These are phyloP conservation scores for Gallinago stenura DNA, from an alignment of 2,797 vertebrate species.

Conservation along the genomic window DNA sequence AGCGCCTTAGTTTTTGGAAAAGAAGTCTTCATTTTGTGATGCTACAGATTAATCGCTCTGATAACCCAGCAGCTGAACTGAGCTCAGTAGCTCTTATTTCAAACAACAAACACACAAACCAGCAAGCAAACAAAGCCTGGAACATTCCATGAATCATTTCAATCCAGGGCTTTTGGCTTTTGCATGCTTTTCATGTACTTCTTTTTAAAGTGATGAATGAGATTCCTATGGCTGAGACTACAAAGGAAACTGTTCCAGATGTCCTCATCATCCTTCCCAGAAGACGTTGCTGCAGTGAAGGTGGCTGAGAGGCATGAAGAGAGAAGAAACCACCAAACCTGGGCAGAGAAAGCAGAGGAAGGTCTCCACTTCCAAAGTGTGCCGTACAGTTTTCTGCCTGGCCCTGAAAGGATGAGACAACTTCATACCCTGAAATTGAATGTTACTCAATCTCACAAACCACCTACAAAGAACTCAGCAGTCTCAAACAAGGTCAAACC, in stretches of 20 bases:
- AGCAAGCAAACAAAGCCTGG: conserved; percentile 16
- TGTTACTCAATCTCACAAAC: background rate
- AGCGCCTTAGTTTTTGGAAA: background rate
- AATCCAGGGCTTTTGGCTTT: background rate
- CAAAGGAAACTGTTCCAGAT: background rate
- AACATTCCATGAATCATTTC: background rate
- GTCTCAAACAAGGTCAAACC: background rate
- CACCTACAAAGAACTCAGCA: background rate
- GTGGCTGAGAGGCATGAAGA: background rate
- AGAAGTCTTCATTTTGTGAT: background rate
- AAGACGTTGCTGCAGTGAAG: background rate
- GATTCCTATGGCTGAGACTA: background rate
- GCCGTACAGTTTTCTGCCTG: background rate
- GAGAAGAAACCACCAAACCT: background rate
- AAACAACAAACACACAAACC: conserved; percentile 13
- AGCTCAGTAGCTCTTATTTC: conserved; percentile 5
- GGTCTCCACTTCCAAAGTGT: background rate
- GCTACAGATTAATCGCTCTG: background rate
- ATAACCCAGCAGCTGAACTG: background rate
- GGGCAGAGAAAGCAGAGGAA: background rate
- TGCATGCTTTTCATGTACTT: background rate
- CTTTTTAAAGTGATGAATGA: background rate
- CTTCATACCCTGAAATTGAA: background rate
- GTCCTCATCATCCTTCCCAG: background rate
- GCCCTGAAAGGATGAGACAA: background rate